Evolutionary conservation across 53 echinoderm and acorn worm species (phyloP).

Genomic region (Luidia sarsii): DNA sequence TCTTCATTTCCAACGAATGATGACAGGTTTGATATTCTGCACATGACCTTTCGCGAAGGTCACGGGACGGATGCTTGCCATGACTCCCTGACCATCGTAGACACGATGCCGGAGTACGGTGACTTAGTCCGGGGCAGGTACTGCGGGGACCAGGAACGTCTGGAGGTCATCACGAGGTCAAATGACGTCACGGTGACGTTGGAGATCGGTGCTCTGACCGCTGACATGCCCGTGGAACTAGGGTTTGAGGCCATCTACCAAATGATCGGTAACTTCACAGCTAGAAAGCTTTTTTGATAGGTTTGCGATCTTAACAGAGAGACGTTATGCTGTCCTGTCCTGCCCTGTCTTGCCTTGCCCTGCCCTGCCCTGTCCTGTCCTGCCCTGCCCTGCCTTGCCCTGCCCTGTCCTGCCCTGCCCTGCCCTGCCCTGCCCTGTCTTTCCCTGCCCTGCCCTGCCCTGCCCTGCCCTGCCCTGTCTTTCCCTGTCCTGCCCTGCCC

Average conservation of each 20-base stretch:
- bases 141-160: constrained; percentile 40
- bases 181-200: constrained; percentile 65
- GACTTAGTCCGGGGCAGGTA: constrained; percentile 47
- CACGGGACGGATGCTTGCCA: constrained; percentile 28
- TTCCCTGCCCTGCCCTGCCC: too few relatives aligned
- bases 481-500: too few relatives aligned
- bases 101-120: neutral
- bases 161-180: constrained; percentile 61
- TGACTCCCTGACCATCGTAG: constrained; percentile 44
- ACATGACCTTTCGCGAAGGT: constrained; percentile 38
- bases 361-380: too few relatives aligned
- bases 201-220: constrained; percentile 62
- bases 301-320: too few relatives aligned
- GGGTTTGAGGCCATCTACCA: constrained; percentile 72
- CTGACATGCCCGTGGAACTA: constrained; percentile 61
- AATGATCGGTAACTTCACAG: constrained; percentile 71
- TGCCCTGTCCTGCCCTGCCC: too few relatives aligned
- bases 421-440: too few relatives aligned
- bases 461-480: too few relatives aligned
- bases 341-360: too few relatives aligned
- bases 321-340: too few relatives aligned
- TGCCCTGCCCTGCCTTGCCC: too few relatives aligned
- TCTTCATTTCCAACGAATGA: too few relatives aligned
- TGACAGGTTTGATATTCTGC: constrained; percentile 54
- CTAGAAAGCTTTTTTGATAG: too few relatives aligned